phyloP scores from a whole-genome alignment of 35 echinoderm and acorn worm genomes.

The Eucidaris tribuloides region DNA sequence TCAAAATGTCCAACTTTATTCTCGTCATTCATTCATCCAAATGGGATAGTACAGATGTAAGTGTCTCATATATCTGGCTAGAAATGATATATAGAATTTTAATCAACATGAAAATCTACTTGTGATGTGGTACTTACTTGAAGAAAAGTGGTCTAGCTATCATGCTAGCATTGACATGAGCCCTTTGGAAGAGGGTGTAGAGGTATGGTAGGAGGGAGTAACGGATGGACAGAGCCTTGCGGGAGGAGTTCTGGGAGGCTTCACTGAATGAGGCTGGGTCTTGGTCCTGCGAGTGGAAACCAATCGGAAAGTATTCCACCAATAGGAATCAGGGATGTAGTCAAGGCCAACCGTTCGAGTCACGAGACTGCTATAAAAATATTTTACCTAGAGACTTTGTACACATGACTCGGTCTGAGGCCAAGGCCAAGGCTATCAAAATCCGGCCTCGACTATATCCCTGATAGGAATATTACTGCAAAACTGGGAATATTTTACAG shows the following conservation, averaged over 20 bases:
- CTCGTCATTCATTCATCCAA: not conserved
- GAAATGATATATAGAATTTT: not conserved
- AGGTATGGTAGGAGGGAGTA: constrained; percentile 85
- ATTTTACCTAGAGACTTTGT: no score
- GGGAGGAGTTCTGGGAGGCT: constrained; percentile 54
- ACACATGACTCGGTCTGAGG: no score
- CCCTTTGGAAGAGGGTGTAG: constrained; percentile 72
- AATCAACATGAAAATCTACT: not conserved
- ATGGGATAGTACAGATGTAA: not conserved
- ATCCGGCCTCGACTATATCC: no score
- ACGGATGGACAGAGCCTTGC: constrained; percentile 55
- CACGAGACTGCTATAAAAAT: no score
- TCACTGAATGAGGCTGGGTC: constrained; percentile 72
- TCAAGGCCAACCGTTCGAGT: no score
- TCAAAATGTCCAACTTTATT: not conserved
- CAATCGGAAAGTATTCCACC: no score
- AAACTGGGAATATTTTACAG: no score
- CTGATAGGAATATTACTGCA: no score
- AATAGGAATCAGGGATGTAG: no score
- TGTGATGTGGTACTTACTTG: constrained; percentile 66
- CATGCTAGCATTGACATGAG: constrained; percentile 74
- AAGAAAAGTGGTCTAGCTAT: constrained; percentile 95
- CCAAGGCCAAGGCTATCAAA: no score
- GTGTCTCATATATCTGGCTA: not conserved
- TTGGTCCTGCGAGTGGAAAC: constrained; percentile 91